phyloP scores from a whole-genome alignment of 2,888 invertebrate species.

The Ennomos erosarius region DNA sequence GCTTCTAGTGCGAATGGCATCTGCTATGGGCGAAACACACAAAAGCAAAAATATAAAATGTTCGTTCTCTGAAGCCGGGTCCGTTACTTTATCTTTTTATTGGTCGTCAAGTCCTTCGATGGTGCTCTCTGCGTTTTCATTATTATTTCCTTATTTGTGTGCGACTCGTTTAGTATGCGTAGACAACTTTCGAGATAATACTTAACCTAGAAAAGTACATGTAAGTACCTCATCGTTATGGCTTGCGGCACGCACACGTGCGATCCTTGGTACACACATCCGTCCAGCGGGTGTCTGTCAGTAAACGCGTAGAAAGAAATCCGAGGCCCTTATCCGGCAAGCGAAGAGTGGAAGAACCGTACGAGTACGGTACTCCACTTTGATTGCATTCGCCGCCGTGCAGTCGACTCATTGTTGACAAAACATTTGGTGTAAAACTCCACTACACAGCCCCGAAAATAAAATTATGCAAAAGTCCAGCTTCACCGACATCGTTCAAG shows the following conservation, averaged over 20 bases:
- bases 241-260: constrained; percentile 36
- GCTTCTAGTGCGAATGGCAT: constrained; percentile 33
- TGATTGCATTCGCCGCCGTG: constrained; percentile 47
- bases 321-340: constrained; percentile 28
- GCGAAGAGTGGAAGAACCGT: constrained; percentile 33
- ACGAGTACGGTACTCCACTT: constrained; percentile 47
- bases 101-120: constrained; percentile 49
- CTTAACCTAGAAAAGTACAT: constrained; percentile 61
- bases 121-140: constrained; percentile 53
- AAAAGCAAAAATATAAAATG: constrained; percentile 42
- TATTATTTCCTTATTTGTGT: constrained; percentile 65
- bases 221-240: constrained; percentile 41
- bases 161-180: constrained; percentile 56
- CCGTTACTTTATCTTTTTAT: constrained; percentile 51
- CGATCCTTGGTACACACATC: constrained; percentile 20
- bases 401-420: constrained; percentile 55
- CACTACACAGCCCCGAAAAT: constrained; percentile 49
- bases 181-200: constrained; percentile 63
- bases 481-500: constrained; percentile 59
- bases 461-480: too few relatives aligned
- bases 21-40: constrained; percentile 33
- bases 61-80: constrained; percentile 35
- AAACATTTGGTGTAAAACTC: constrained; percentile 55
- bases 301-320: constrained; percentile 9
- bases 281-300: neutral